Evolutionary conservation across 2,113 vertebrate species (phyloP).

Genomic region (Ochotona princeps): DNA sequence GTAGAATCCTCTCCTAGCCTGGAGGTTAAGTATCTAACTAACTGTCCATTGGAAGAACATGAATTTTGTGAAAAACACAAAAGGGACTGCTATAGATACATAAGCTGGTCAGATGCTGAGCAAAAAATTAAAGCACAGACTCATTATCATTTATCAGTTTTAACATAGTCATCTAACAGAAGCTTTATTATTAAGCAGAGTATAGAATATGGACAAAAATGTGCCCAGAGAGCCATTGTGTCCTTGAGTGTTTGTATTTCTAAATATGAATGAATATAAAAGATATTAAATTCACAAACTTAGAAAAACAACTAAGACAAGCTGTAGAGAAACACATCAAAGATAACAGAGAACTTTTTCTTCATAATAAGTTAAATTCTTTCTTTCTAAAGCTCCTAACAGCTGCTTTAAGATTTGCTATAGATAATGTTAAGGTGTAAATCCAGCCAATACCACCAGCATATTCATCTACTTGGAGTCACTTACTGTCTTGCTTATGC

Average conservation of each 20-base stretch:
- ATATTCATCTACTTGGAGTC: neutral
- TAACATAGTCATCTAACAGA: neutral
- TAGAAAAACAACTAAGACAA: neutral
- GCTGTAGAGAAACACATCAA: neutral
- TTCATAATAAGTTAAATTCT: neutral
- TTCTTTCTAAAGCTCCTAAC: neutral
- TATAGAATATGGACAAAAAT: neutral
- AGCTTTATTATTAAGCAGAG: neutral
- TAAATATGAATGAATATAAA: constrained; percentile 11
- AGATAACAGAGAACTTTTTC: neutral
- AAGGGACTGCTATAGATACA: neutral
- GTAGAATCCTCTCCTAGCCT: neutral
- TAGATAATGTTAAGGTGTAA: neutral
- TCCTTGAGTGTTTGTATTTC: neutral
- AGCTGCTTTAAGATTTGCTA: neutral
- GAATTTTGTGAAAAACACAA: constrained; percentile 34
- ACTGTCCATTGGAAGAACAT: neutral
- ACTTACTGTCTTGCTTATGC: neutral
- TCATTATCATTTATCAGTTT: neutral
- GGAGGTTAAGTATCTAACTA: neutral
- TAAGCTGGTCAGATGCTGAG: neutral
- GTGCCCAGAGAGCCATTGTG: neutral
- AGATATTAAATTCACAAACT: neutral
- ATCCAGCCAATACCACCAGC: neutral
- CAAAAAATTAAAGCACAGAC: constrained; percentile 9